These are phyloP conservation scores for Eupithecia dodoneata DNA, from an alignment of 2,888 invertebrate genomes.

Conservation along the genomic window DNA sequence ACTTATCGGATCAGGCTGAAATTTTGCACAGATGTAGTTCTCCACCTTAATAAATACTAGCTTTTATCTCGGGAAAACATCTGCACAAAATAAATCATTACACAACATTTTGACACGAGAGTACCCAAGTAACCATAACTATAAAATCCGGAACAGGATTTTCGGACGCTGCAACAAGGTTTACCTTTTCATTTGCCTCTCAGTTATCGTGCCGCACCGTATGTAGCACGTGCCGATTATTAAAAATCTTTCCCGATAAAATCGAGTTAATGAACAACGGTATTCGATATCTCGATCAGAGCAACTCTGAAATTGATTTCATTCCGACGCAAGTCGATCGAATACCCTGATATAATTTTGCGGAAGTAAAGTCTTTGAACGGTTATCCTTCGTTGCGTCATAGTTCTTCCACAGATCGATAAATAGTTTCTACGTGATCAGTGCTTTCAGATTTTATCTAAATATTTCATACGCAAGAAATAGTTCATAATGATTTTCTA, in stretches of 20 bases:
- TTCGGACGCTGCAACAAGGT: neutral
- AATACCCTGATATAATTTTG: slow-evolving; percentile 68
- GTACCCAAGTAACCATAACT: neutral
- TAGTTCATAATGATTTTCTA: neutral
- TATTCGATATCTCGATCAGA: slow-evolving; percentile 71
- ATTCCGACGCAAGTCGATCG: slow-evolving; percentile 72
- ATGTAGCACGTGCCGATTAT: slow-evolving; percentile 70
- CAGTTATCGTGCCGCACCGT: slow-evolving; percentile 1
- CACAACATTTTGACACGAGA: neutral
- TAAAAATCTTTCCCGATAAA: slow-evolving; percentile 79
- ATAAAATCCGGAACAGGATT: neutral
- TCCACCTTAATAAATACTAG: too few species aligned
- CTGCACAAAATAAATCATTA: too few species aligned
- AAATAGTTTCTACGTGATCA: slow-evolving; percentile 12
- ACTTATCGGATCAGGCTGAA: too few species aligned
- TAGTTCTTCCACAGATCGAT: slow-evolving; percentile 20
- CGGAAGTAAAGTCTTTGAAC: slow-evolving; percentile 66
- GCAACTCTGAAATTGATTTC: slow-evolving; percentile 79
- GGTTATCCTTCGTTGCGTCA: slow-evolving; percentile 43
- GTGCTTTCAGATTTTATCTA: slow-evolving; percentile 26
- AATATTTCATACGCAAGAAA: slow-evolving; percentile 11
- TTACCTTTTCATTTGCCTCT: neutral
- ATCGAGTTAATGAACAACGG: slow-evolving; percentile 82
- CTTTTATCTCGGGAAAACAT: too few species aligned
- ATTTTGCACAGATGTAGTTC: too few species aligned